These are phyloP conservation scores for Rhabdomys pumilio DNA, from an alignment of 2,797 vertebrate genomes.

Conservation along the genomic window DNA sequence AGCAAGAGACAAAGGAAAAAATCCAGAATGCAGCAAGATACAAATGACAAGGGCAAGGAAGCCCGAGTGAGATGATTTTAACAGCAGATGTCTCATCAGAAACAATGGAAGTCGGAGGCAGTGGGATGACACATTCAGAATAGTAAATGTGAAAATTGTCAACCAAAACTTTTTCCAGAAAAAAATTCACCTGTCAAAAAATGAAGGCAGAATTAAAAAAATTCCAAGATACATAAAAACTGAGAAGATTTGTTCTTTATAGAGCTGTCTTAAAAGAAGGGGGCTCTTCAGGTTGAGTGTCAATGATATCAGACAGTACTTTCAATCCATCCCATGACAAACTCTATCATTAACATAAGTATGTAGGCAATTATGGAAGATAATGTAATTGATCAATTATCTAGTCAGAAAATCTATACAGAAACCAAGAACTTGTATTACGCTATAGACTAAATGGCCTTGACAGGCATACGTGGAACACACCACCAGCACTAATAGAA, in stretches of 20 bases:
- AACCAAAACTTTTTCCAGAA: neutral
- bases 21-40: neutral
- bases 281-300: neutral
- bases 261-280: neutral
- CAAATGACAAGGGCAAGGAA: neutral
- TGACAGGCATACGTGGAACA: neutral
- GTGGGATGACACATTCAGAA: neutral
- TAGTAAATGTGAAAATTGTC: neutral
- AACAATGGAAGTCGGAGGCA: neutral
- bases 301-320: neutral
- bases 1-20: neutral
- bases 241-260: neutral
- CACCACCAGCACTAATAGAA: neutral
- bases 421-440: slow-evolving; percentile 17
- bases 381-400: slow-evolving; percentile 4
- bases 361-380: slow-evolving; percentile 6
- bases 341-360: slow-evolving; percentile 1
- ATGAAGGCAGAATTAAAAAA: slow-evolving; percentile 26
- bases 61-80: neutral
- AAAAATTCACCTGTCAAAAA: slow-evolving; percentile 43
- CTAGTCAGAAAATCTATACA: slow-evolving; percentile 5
- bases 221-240: slow-evolving; percentile 20
- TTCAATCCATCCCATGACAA: neutral
- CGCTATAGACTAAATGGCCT: neutral
- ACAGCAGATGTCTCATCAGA: neutral